Percentiles rank a stretch among this genome's conserved stretches.
These are phyloP conservation scores for Slavum lentiscoides DNA, from an alignment of 2,888 invertebrate genomes.

Conservation along the genomic window DNA sequence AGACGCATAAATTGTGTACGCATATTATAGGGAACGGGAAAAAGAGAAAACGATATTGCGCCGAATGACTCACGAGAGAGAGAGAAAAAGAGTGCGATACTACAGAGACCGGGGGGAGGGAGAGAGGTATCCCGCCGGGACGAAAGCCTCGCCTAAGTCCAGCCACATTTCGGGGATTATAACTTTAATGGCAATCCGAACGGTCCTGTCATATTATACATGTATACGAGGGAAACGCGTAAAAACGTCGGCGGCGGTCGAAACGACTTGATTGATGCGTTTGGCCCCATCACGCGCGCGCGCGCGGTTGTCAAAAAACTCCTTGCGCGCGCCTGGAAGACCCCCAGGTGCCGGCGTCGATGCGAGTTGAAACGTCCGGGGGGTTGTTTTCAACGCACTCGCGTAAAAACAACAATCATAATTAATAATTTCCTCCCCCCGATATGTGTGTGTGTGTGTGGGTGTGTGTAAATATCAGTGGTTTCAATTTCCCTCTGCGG, in stretches of 20 bases:
- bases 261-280: constrained; percentile 52
- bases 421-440: constrained; percentile 17
- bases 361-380: neutral
- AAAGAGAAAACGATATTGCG: too few relatives aligned
- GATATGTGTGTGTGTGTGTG: too few relatives aligned
- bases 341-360: constrained; percentile 27
- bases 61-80: neutral
- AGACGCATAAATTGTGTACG: too few relatives aligned
- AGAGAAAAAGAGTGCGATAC: too few relatives aligned
- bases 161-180: constrained; percentile 50
- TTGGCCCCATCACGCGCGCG: neutral
- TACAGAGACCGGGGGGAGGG: neutral
- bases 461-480: too few relatives aligned
- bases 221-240: constrained; percentile 35
- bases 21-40: too few relatives aligned
- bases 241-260: constrained; percentile 20
- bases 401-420: constrained; percentile 13
- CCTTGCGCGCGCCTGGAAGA: too few relatives aligned
- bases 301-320: constrained; percentile 38
- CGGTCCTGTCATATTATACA: constrained; percentile 40
- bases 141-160: constrained; percentile 41
- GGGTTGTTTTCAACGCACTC: constrained; percentile 2
- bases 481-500: neutral
- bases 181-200: constrained; percentile 51
- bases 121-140: neutral